phyloP scores from a whole-genome alignment of 64 coral and sea anemone genomes.

The Stichodactyla mertensii region DNA sequence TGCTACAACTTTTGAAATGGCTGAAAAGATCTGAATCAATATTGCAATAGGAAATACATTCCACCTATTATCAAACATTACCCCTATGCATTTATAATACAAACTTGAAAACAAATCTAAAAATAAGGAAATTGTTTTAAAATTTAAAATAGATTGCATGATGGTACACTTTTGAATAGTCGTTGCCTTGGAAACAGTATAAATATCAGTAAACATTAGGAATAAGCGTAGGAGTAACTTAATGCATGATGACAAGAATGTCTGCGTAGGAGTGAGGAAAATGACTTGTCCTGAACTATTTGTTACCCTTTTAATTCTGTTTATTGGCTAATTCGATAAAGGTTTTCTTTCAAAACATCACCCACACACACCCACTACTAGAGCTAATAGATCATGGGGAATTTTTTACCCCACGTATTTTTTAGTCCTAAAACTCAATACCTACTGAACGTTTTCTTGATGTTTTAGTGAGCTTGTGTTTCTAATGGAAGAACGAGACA shows the following conservation, averaged over 20 bases:
- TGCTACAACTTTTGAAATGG: no score
- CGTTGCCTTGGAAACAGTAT: not conserved
- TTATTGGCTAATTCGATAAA: no score
- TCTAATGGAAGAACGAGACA: conserved; percentile 1
- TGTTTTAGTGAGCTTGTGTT: not conserved
- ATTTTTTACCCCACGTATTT: not conserved
- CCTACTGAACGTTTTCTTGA: not conserved
- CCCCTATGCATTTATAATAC: no score
- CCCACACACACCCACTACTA: not conserved
- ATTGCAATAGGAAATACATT: no score
- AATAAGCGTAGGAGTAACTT: no score
- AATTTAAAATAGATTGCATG: no score
- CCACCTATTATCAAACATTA: no score
- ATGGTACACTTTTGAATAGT: not conserved
- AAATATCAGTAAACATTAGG: not conserved
- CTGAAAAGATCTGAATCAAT: no score
- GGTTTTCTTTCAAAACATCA: not conserved
- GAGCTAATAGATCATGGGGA: not conserved
- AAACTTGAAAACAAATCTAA: no score
- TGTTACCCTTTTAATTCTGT: no score
- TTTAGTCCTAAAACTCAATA: not conserved
- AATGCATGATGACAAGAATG: no score
- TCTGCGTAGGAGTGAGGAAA: not conserved
- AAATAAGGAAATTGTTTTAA: no score
- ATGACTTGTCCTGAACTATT: not conserved